phyloP scores from a whole-genome alignment of 2,113 vertebrate species.

The Speoplatyrhinus poulsoni region DNA sequence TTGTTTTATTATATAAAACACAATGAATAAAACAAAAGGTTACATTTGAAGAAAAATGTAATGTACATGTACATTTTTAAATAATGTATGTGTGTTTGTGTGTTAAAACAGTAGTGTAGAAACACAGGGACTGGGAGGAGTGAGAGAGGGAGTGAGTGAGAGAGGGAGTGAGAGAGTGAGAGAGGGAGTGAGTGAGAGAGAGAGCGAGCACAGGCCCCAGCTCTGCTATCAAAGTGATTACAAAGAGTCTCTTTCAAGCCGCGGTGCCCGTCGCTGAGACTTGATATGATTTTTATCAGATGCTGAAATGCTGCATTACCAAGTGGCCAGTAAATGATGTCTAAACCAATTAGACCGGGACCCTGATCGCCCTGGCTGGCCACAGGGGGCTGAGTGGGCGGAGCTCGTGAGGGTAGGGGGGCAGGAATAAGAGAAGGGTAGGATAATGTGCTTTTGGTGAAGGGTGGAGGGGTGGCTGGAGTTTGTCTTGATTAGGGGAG shows the following conservation, averaged over 20 bases:
- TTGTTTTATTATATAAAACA: too few species aligned
- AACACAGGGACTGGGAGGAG: constrained; percentile 8
- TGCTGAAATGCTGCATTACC: constrained; percentile 87
- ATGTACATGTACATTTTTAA: not conserved
- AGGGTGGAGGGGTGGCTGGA: constrained; percentile 61
- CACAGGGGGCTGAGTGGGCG: constrained; percentile 73
- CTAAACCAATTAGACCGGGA: constrained; percentile 84
- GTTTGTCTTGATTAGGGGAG: constrained; percentile 88
- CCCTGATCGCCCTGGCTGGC: constrained; percentile 75
- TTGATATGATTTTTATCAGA: constrained; percentile 89
- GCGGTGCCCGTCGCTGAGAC: constrained; percentile 76
- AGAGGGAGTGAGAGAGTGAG: constrained; percentile 34
- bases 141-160: constrained; percentile 35
- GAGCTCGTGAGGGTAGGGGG: constrained; percentile 49
- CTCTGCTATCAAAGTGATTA: constrained; percentile 82
- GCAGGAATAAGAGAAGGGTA: constrained; percentile 75
- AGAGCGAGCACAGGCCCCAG: constrained; percentile 59
- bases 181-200: constrained; percentile 38
- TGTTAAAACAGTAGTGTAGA: not conserved
- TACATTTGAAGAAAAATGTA: too few species aligned
- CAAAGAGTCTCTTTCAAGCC: constrained; percentile 81
- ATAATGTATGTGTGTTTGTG: constrained; percentile 12
- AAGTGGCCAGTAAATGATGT: constrained; percentile 91
- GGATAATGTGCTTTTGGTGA: constrained; percentile 55
- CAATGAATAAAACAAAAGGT: too few species aligned